Conservation (phyloP, 2,113 vertebrate species). For the Callipepla squamata region DNA sequence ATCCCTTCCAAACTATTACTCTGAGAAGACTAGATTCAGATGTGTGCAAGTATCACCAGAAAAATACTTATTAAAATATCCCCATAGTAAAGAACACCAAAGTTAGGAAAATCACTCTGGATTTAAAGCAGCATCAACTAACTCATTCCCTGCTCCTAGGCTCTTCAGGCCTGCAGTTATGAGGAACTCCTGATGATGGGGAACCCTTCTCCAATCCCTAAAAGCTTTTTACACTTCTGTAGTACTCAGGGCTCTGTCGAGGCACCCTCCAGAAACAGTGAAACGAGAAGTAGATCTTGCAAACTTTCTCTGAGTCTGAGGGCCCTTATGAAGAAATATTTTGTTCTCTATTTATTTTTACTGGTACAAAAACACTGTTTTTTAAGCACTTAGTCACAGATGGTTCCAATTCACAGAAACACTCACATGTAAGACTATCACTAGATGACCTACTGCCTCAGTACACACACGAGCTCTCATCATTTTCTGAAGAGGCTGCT, state of each 20-base stretch:
- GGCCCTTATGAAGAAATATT: neutral
- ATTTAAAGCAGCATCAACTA: neutral
- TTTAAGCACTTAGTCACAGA: neutral
- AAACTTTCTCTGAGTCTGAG: neutral
- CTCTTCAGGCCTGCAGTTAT: neutral
- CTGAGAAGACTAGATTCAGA: neutral
- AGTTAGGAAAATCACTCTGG: neutral
- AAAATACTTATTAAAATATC: neutral
- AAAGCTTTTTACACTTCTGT: neutral
- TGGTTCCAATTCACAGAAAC: neutral
- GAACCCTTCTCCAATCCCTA: no score
- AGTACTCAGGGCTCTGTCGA: neutral
- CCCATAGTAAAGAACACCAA: neutral
- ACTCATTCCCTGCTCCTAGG: accelerated
- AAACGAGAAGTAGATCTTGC: neutral
- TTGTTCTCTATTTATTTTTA: neutral
- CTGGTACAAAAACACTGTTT: neutral
- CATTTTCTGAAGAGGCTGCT: neutral
- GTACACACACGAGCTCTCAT: neutral
- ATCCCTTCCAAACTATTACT: neutral
- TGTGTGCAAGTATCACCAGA: neutral
- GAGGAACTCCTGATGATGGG: neutral
- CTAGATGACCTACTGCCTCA: neutral
- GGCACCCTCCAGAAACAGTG: neutral
- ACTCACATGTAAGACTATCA: neutral